These are phyloP conservation scores for Eilema griseolum DNA, from an alignment of 2,888 invertebrate species.

Conservation along the genomic window DNA sequence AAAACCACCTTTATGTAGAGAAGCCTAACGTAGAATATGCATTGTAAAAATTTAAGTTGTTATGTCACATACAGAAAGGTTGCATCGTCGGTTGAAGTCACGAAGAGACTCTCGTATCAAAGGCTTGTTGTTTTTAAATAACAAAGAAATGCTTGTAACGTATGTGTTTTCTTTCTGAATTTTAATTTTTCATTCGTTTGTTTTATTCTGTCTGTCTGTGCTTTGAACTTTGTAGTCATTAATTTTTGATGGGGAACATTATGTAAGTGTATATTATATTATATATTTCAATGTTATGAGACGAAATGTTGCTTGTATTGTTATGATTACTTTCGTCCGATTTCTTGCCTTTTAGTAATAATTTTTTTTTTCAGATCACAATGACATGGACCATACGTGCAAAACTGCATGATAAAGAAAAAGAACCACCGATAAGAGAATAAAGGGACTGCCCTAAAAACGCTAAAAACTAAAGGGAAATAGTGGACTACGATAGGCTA, in stretches of 20 bases:
- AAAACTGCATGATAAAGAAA: too few species aligned
- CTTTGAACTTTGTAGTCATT: conserved; percentile 36
- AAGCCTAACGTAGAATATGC: neutral
- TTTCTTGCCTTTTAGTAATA: neutral
- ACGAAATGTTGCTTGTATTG: neutral
- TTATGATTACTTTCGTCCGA: neutral
- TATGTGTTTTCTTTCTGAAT: conserved; percentile 55
- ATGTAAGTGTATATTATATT: conserved; percentile 16
- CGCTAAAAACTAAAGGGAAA: too few species aligned
- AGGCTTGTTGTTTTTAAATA: conserved; percentile 58
- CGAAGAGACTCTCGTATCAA: conserved; percentile 51
- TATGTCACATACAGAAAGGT: conserved; percentile 16
- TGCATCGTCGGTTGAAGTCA: conserved; percentile 31
- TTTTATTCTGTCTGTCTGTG: conserved; percentile 42
- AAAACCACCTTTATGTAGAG: neutral
- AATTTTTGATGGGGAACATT: conserved; percentile 19
- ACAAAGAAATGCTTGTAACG: conserved; percentile 57
- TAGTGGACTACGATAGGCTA: too few species aligned
- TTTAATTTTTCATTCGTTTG: conserved; percentile 40
- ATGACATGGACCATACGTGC: too few species aligned
- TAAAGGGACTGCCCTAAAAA: too few species aligned
- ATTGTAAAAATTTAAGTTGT: neutral
- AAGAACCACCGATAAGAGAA: too few species aligned
- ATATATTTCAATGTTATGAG: neutral
- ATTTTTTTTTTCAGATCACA: too few species aligned